These are phyloP conservation scores for Zaprionus tsacasi DNA, from an alignment of 1,140 invertebrate species.

Conservation along the genomic window DNA sequence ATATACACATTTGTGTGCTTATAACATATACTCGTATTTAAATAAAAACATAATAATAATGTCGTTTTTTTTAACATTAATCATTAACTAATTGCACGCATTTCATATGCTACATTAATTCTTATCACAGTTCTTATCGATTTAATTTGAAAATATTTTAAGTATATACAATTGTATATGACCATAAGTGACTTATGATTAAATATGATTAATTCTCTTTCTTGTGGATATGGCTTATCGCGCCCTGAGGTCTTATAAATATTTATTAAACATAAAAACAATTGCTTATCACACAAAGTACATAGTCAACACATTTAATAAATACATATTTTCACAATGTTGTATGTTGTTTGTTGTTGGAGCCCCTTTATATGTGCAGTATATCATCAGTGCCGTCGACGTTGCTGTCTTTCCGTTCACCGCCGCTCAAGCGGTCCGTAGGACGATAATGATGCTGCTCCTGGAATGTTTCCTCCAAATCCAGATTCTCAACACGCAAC, in stretches of 20 bases:
- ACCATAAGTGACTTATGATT: neutral
- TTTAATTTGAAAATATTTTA: constrained; percentile 10
- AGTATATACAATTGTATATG: neutral
- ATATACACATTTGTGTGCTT: constrained; percentile 4
- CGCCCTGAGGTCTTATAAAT: constrained; percentile 1
- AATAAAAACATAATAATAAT: constrained; percentile 14
- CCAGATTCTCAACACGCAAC: constrained; percentile 45
- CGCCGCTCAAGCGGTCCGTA: neutral
- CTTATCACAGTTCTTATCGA: constrained; percentile 44
- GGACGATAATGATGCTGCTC: constrained; percentile 4
- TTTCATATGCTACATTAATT: constrained; percentile 38
- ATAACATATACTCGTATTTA: constrained; percentile 1
- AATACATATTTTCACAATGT: neutral
- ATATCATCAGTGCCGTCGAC: constrained; percentile 20
- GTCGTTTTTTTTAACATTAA: neutral
- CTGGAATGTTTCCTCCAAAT: constrained; percentile 23
- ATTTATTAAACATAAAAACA: constrained; percentile 10
- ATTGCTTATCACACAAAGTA: constrained; percentile 10
- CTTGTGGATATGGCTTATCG: neutral
- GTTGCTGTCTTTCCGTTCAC: constrained; percentile 3
- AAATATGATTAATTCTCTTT: neutral
- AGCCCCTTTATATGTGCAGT: constrained; percentile 29
- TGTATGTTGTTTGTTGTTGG: neutral
- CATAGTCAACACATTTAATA: constrained; percentile 8
- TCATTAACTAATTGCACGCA: constrained; percentile 32